These are phyloP conservation scores for Anhinga anhinga DNA, from an alignment of 2,113 vertebrate species.

Conservation along the genomic window DNA sequence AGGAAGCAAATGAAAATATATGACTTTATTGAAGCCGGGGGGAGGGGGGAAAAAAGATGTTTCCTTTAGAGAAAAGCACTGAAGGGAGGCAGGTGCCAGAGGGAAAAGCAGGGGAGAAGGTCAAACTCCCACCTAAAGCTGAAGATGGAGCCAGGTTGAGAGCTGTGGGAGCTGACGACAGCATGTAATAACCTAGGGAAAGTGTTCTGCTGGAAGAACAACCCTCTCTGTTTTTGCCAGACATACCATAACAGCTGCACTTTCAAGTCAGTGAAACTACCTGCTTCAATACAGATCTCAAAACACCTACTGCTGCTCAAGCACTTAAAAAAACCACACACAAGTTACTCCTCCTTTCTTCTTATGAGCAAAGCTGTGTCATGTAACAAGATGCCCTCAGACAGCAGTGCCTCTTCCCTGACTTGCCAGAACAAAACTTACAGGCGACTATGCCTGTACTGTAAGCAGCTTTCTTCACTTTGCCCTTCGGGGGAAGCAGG, in stretches of 20 bases:
- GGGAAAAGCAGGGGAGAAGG: not conserved
- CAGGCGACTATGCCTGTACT: not conserved
- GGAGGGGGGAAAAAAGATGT: too few species aligned
- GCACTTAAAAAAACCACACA: not conserved
- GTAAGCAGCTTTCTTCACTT: not conserved
- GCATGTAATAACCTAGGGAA: not conserved
- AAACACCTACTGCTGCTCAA: not conserved
- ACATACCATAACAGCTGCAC: not conserved
- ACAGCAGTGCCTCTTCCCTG: not conserved
- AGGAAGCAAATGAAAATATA: not conserved
- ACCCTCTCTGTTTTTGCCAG: not conserved
- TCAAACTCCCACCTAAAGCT: not conserved
- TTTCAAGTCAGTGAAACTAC: not conserved
- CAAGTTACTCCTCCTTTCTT: not conserved
- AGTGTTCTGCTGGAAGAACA: not conserved
- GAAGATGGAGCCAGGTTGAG: not conserved
- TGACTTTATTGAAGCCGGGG: not conserved
- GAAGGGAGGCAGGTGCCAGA: not conserved
- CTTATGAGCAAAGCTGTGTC: not conserved
- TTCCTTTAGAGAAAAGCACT: not conserved
- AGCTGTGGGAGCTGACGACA: not conserved
- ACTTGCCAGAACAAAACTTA: slow-evolving; percentile 15
- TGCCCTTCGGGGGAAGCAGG: not conserved
- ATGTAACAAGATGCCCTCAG: not conserved
- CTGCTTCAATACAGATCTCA: not conserved